Evolutionary conservation across 2,888 invertebrate genomes (phyloP).

Genomic region (Caenorhabditis sulstoni): DNA sequence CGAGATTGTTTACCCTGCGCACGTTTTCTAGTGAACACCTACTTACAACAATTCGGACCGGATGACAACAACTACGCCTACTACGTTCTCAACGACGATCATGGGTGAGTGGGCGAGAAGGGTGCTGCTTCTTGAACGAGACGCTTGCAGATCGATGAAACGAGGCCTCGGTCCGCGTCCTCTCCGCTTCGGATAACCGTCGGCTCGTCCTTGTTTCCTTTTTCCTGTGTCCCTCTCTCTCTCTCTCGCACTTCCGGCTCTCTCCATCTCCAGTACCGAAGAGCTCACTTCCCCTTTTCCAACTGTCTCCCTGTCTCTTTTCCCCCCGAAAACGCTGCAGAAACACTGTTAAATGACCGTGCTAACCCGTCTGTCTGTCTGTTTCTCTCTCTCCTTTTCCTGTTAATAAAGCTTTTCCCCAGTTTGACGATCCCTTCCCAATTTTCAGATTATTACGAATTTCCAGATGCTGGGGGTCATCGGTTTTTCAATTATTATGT

Average conservation of each 20-base stretch:
- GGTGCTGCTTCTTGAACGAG: background rate
- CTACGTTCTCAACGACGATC: conserved; percentile 56
- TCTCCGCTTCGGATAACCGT: conserved; percentile 68
- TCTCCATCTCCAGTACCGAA: conserved; percentile 7
- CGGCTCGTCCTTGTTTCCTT: background rate
- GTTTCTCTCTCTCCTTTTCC: conserved; percentile 2
- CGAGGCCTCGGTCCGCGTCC: conserved; percentile 73
- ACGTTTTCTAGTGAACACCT: conserved; percentile 61
- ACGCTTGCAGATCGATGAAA: conserved; percentile 67
- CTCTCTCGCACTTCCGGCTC: conserved; percentile 19
- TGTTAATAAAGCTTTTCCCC: conserved; percentile 27
- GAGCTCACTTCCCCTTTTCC: conserved; percentile 7
- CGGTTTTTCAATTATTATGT: conserved; percentile 11
- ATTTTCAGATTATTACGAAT: background rate
- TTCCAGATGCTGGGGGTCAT: background rate
- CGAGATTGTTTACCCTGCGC: background rate
- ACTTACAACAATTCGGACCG: conserved; percentile 58
- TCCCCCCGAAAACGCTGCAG: conserved; percentile 35
- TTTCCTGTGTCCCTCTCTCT: conserved; percentile 11
- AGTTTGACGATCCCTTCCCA: conserved; percentile 15
- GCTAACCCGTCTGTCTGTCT: conserved; percentile 13
- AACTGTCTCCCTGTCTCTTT: conserved; percentile 14
- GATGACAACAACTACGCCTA: conserved; percentile 48
- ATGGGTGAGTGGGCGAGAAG: conserved; percentile 50
- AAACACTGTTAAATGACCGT: conserved; percentile 29